phyloP scores from a whole-genome alignment of 2,113 vertebrate genomes.

The Gymnogyps californianus region DNA sequence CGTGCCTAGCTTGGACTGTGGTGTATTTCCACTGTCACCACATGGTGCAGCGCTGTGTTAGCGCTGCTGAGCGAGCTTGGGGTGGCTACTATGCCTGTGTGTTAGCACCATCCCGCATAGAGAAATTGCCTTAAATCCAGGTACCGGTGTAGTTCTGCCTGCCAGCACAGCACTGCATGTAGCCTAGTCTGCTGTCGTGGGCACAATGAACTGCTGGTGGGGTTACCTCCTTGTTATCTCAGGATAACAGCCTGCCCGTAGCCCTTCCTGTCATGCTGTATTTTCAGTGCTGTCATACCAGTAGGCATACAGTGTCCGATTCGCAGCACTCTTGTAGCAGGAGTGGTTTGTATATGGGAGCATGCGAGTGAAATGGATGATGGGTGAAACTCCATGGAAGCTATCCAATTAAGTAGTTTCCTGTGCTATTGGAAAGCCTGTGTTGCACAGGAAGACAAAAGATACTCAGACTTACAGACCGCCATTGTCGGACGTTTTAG shows the following conservation, averaged over 20 bases:
- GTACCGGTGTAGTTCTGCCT: not conserved
- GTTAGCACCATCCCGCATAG: not conserved
- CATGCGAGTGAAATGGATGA: accelerated
- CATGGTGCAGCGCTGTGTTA: not conserved
- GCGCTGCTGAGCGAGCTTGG: not conserved
- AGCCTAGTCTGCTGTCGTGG: not conserved
- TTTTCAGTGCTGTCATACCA: not conserved
- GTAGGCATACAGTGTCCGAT: not conserved
- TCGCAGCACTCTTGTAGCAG: not conserved
- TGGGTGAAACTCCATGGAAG: not conserved
- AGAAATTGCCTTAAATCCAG: not conserved
- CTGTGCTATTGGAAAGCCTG: not conserved
- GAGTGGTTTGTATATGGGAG: not conserved
- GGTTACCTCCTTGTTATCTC: not conserved
- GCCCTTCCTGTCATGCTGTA: not conserved
- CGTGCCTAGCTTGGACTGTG: not conserved
- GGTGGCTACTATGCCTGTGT: not conserved
- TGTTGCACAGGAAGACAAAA: not conserved
- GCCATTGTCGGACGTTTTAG: not conserved
- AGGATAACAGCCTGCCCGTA: not conserved
- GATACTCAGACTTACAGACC: not conserved
- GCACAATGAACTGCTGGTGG: not conserved
- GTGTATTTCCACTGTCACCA: not conserved
- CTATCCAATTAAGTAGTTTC: not conserved
- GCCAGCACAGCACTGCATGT: not conserved